Evolutionary conservation across 2,888 invertebrate genomes (phyloP), one percentile per base, ranked within the genome.

Genomic region (Arctia plantaginis): DNA sequence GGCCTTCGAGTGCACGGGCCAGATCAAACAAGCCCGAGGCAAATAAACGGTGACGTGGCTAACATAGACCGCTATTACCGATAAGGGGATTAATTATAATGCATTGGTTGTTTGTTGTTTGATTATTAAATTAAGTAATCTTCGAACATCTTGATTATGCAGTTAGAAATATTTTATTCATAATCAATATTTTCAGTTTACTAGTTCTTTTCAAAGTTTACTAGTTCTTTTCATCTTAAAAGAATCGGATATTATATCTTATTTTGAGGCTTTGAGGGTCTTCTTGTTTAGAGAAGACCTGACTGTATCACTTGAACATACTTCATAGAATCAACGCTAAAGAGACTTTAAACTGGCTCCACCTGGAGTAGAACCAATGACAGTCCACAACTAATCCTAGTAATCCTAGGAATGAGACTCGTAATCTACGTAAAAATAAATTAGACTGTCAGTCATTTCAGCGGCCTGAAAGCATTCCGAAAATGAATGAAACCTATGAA

Each of bases 41-140:
- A 90, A 90, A 91, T 91, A 90, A 84, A 86, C 89, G 86, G 88
- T 90, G 90, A 90, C 89, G 89, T 87, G 87, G 90, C 88, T 91
- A 91, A 91, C 90, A 90, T 87, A 80, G 86, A 84, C 87, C 84
- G 82, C 89, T 89, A 90, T 89, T 91, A 87, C 82, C 81, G 81
- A 84, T 88, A 91, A 91, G 89, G 82, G 88, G 89, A 91, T 92
- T 92, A 91, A 93, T 92, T 89, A 89, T 88, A 87, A 89, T 89
- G 88, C 88, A 88, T 86, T 86, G 80, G 76, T 82, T 78, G 77
- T 80, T 73, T 77, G 79, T 79, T 76, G 73, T 78, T n/a, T n/a
- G n/a, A n/a, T n/a, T n/a, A n/a, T n/a, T n/a, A n/a, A n/a, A 79
- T 74, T 74, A 71, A 74, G 65, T 72, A 64, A 62, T 66, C 73